Conservation (phyloP, 2,888 invertebrate genomes). For the Strigamia maritima region DNA sequence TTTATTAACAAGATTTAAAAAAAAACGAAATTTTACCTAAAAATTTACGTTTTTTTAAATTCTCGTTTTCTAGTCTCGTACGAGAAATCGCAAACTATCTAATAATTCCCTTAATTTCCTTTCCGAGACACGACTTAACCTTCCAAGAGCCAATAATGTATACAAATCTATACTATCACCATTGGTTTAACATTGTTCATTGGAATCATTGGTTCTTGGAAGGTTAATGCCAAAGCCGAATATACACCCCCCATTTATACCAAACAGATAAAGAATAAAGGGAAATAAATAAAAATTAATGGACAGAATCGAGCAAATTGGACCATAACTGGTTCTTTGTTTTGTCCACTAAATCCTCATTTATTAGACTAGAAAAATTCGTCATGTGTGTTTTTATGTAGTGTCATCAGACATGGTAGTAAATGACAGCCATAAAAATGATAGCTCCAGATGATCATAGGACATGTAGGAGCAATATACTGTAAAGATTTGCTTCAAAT, state of each 20-base stretch:
- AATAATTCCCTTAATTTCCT: too few relatives aligned
- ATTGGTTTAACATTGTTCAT: too few relatives aligned
- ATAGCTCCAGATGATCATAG: constrained; percentile 15
- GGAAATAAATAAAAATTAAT: neutral
- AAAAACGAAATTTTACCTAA: too few relatives aligned
- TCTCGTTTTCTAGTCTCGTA: too few relatives aligned
- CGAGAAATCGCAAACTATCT: too few relatives aligned
- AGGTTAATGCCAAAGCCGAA: too few relatives aligned
- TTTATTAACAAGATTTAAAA: too few relatives aligned
- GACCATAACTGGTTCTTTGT: neutral
- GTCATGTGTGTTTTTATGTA: neutral
- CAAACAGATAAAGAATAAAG: neutral
- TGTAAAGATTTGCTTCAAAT: neutral
- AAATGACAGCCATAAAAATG: constrained; percentile 12
- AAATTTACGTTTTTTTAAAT: too few relatives aligned
- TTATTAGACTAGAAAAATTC: neutral
- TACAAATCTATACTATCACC: too few relatives aligned
- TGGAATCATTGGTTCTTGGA: too few relatives aligned
- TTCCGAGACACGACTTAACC: too few relatives aligned
- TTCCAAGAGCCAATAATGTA: too few relatives aligned
- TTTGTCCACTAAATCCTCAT: neutral
- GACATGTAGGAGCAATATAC: constrained; percentile 3
- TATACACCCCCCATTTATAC: neutral
- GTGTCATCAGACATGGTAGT: constrained; percentile 2
- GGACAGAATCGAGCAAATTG: neutral